A percentile compares a stretch with the other conserved stretches of the same genome.
phyloP scores from a whole-genome alignment of 2,797 vertebrate genomes.

The Syndactyla subalaris region DNA sequence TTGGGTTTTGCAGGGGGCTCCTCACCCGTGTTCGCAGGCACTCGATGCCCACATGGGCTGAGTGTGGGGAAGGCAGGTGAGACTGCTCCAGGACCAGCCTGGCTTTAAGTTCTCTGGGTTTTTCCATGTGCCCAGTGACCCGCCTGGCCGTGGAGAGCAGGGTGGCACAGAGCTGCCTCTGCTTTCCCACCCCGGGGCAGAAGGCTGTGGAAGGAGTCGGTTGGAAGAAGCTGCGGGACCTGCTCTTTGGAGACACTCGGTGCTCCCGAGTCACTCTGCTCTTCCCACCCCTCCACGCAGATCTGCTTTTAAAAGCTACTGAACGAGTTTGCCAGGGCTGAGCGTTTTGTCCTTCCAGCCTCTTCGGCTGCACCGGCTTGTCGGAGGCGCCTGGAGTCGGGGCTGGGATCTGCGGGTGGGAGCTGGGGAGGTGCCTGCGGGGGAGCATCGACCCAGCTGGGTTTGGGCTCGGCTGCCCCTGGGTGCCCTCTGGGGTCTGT shows the following conservation, averaged over 20 bases:
- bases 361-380: neutral
- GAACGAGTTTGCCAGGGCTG: conserved; percentile 45
- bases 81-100: neutral
- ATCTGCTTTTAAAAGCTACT: conserved; percentile 45
- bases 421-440: neutral
- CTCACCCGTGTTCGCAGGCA: neutral
- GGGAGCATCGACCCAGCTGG: neutral
- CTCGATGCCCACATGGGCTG: neutral
- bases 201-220: neutral
- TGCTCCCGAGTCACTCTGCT: neutral
- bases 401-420: neutral
- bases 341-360: conserved; percentile 15
- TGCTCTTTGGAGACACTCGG: neutral
- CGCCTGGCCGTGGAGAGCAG: fast-evolving
- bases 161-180: neutral
- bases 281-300: neutral
- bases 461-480: neutral
- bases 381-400: neutral
- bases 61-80: neutral
- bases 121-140: neutral
- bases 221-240: neutral
- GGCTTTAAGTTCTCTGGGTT: neutral
- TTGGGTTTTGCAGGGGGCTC: neutral
- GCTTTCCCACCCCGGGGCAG: neutral
- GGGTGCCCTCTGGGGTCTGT: neutral